Conservation (phyloP, 2,888 invertebrate genomes). For the Drosophila stalkeri region DNA sequence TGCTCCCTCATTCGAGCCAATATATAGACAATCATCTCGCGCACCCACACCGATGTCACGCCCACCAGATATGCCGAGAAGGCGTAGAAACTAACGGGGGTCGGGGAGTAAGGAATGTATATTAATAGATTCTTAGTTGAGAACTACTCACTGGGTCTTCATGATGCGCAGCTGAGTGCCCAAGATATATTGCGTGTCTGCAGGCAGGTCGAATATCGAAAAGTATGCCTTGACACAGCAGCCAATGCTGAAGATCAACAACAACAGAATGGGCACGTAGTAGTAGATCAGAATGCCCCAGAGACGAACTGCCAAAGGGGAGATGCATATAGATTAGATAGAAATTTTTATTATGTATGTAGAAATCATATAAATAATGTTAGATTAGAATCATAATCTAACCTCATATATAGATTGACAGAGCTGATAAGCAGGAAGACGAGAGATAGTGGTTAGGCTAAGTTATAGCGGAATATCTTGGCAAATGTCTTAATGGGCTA, state of each 20-base stretch:
- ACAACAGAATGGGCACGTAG: constrained; percentile 68
- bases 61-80: constrained; percentile 72
- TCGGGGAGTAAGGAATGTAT: not conserved
- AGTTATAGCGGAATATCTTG: too few species aligned
- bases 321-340: not conserved
- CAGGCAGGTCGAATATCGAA: constrained; percentile 63
- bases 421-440: too few species aligned
- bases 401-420: too few species aligned
- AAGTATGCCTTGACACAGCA: constrained; percentile 72
- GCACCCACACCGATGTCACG: constrained; percentile 73
- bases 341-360: not conserved
- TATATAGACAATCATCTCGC: constrained; percentile 77
- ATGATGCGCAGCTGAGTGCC: constrained; percentile 71
- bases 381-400: not conserved
- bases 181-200: constrained; percentile 62
- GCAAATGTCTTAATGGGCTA: too few species aligned
- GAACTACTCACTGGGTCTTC: constrained; percentile 70
- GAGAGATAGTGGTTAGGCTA: too few species aligned
- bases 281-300: constrained; percentile 80
- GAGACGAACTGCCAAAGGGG: constrained; percentile 66
- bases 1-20: constrained; percentile 72
- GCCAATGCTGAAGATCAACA: constrained; percentile 65
- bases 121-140: not conserved
- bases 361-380: not conserved
- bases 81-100: constrained; percentile 65